These are phyloP conservation scores for Mythimna lalbum DNA, from an alignment of 2,888 invertebrate species.

Conservation along the genomic window DNA sequence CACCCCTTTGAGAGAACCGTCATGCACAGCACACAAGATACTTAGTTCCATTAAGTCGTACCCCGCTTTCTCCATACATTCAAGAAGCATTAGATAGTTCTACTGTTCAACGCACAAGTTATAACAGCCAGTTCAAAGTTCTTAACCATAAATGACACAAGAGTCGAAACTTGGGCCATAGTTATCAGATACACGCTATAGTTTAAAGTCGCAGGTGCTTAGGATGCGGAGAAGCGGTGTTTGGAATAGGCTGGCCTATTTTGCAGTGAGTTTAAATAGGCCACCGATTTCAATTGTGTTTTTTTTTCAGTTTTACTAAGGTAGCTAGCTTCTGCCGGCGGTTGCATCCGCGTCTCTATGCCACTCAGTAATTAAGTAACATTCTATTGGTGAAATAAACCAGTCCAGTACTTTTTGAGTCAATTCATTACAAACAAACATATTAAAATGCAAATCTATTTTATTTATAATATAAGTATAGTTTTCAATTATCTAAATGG, in stretches of 20 bases:
- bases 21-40: neutral
- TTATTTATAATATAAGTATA: too few relatives aligned
- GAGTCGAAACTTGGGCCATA: conserved; percentile 57
- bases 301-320: neutral
- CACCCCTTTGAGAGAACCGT: neutral
- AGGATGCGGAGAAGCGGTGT: conserved; percentile 5
- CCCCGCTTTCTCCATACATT: conserved; percentile 21
- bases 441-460: too few relatives aligned
- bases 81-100: conserved; percentile 48
- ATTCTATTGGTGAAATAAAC: too few relatives aligned
- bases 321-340: too few relatives aligned
- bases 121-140: conserved; percentile 61
- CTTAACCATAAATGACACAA: conserved; percentile 61
- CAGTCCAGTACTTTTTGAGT: too few relatives aligned
- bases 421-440: too few relatives aligned
- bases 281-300: neutral
- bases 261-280: neutral
- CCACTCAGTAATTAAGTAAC: too few relatives aligned
- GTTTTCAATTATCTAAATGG: too few relatives aligned
- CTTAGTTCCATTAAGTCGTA: conserved; percentile 11
- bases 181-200: conserved; percentile 43
- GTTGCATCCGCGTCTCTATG: too few relatives aligned
- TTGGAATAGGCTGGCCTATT: conserved; percentile 7
- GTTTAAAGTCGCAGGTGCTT: conserved; percentile 52
- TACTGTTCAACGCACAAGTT: conserved; percentile 46